Percentiles rank a stretch among this genome's conserved stretches.
Conservation (phyloP, 2,797 vertebrate species). For the Bovichtus diacanthus region DNA sequence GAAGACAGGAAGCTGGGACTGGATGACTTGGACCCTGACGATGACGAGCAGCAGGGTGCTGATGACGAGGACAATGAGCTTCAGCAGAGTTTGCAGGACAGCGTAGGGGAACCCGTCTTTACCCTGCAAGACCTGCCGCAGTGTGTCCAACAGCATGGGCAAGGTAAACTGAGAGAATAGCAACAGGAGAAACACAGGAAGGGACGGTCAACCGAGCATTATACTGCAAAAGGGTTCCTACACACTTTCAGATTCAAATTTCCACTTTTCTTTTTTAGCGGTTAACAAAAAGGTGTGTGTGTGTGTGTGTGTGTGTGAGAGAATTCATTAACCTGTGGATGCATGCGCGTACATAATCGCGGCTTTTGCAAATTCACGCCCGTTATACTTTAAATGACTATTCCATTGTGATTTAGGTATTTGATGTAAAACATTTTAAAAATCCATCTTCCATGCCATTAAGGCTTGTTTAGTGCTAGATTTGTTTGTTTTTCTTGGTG, state of each 20-base stretch:
- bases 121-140: slow-evolving; percentile 90
- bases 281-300: too few relatives aligned
- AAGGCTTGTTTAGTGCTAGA: not conserved
- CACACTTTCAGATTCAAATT: not conserved
- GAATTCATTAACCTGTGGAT: too few relatives aligned
- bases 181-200: not conserved
- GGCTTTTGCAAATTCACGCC: too few relatives aligned
- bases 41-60: slow-evolving; percentile 97
- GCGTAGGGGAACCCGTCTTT: slow-evolving; percentile 92
- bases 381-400: too few relatives aligned
- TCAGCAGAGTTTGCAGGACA: slow-evolving; percentile 93
- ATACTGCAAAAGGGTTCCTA: fast-evolving
- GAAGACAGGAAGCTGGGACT: slow-evolving; percentile 98
- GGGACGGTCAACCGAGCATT: not conserved
- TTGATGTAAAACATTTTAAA: not conserved
- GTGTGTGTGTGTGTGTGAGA: too few relatives aligned
- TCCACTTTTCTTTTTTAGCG: too few relatives aligned
- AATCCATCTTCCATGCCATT: too few relatives aligned
- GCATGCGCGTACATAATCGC: too few relatives aligned
- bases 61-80: slow-evolving; percentile 96
- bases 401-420: too few relatives aligned
- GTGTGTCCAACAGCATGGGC: slow-evolving; percentile 88
- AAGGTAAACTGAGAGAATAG: slow-evolving; percentile 89
- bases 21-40: slow-evolving; percentile 96
- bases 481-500: too few relatives aligned